These are phyloP conservation scores for Agrotis ipsilon DNA, from an alignment of 2,888 invertebrate genomes.

Conservation along the genomic window DNA sequence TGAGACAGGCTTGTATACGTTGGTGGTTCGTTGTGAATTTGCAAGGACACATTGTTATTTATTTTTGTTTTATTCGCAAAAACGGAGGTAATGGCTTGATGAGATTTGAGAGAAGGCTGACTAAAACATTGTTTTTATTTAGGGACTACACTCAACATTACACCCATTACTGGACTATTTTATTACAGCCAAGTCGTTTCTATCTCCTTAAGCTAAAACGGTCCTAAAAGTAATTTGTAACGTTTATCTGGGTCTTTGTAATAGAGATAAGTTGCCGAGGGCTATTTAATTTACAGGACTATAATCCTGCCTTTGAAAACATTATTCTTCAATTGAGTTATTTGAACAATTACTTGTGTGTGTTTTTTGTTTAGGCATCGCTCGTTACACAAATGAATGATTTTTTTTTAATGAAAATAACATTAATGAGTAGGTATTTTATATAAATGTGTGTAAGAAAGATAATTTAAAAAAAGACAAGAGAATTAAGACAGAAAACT, in stretches of 20 bases:
- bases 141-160: neutral
- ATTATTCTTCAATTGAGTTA: neutral
- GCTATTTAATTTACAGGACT: neutral
- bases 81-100: neutral
- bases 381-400: neutral
- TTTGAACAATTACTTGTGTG: conserved; percentile 1
- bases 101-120: conserved; percentile 28
- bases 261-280: neutral
- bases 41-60: conserved; percentile 40
- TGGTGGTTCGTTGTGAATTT: conserved; percentile 36
- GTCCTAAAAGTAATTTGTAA: neutral
- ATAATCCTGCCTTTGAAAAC: neutral
- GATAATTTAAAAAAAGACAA: neutral
- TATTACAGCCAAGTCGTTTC: no score
- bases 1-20: conserved; percentile 44
- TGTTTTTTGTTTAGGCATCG: no score
- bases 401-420: no score
- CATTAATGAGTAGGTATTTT: no score
- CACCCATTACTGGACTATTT: neutral
- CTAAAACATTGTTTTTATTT: neutral
- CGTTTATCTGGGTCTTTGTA: conserved; percentile 1
- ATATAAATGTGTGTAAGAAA: no score
- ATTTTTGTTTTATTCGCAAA: conserved; percentile 22
- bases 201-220: neutral
- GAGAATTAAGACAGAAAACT: no score